Conservation (phyloP, 2,113 vertebrate species). For the Tonatia bakeri region DNA sequence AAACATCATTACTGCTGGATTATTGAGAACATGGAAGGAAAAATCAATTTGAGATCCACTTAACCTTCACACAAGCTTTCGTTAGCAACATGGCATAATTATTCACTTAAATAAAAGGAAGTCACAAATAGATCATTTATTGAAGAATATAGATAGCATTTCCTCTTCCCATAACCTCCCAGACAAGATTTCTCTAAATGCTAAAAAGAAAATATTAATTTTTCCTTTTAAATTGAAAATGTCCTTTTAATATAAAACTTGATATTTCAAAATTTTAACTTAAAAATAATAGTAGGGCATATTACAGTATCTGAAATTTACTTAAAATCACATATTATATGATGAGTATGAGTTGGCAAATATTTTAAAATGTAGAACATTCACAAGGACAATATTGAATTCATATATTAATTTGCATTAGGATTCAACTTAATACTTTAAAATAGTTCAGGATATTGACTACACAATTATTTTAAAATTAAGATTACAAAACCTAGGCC, state of each 20-base stretch:
- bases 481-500: background rate
- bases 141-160: conserved; percentile 16
- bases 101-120: conserved; percentile 63
- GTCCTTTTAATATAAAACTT: background rate
- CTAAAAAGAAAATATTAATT: conserved; percentile 27
- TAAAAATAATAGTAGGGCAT: conserved; percentile 7
- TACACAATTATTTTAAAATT: background rate
- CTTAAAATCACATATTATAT: background rate
- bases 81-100: conserved; percentile 62
- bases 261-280: conserved; percentile 13
- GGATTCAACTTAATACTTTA: background rate
- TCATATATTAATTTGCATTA: background rate
- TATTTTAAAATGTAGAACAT: conserved; percentile 28
- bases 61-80: conserved; percentile 68
- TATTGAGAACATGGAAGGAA: conserved; percentile 51
- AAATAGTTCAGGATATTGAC: background rate
- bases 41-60: conserved; percentile 70
- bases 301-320: conserved; percentile 8
- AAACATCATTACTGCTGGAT: conserved; percentile 49
- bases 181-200: conserved; percentile 17
- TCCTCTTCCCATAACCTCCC: background rate
- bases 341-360: background rate
- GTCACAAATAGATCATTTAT: background rate
- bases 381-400: background rate
- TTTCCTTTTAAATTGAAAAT: background rate